Conservation (phyloP, 1,140 invertebrate genomes). For the Trachelipus rathkii region DNA sequence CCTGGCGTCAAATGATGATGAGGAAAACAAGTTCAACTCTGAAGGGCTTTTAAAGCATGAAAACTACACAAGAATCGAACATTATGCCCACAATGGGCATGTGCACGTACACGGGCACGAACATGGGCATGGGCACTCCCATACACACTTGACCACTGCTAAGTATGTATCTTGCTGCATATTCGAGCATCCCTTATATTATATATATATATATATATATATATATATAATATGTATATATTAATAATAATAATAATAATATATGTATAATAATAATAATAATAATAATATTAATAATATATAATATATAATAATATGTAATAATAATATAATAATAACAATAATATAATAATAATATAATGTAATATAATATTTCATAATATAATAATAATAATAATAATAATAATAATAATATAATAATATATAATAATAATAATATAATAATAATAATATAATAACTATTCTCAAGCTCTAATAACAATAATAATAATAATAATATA, state of each 20-base stretch:
- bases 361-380: no score
- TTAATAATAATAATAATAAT: background rate
- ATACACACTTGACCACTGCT: background rate
- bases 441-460: background rate
- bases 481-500: background rate
- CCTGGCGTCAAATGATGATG: background rate
- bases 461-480: background rate
- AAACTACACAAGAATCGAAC: background rate
- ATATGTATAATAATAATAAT: background rate
- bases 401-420: background rate
- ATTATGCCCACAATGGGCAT: background rate
- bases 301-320: constrained; percentile 1
- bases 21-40: background rate
- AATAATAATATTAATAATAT: background rate
- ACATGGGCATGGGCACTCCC: background rate
- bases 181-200: background rate
- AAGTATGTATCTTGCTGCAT: background rate
- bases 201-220: constrained; percentile 1
- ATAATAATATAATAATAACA: background rate
- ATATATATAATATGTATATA: background rate
- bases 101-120: background rate
- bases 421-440: background rate
- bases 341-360: background rate
- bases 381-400: background rate
- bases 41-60: background rate